These are phyloP conservation scores for Elgonia sp. DNA, from an alignment of 2,888 invertebrate species.

Conservation along the genomic window DNA sequence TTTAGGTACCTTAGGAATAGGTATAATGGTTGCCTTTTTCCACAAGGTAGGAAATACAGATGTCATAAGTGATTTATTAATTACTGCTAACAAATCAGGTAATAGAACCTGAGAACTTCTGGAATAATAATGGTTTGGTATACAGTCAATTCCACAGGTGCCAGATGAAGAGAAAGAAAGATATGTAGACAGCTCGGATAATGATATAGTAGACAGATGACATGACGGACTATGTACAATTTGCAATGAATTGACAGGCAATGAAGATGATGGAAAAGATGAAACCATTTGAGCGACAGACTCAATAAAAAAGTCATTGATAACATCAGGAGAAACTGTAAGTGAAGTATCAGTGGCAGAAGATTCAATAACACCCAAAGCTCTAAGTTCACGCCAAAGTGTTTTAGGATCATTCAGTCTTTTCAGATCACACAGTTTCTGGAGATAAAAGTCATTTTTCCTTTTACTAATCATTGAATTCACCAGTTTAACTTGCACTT, in stretches of 20 bases:
- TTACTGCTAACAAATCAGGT: background rate
- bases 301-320: background rate
- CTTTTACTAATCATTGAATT: background rate
- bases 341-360: background rate
- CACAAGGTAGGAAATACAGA: background rate
- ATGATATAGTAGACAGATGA: background rate
- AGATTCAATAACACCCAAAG: background rate
- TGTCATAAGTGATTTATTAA: background rate
- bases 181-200: too few species aligned
- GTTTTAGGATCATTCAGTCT: too few species aligned
- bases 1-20: constrained; percentile 1
- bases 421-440: background rate
- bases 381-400: too few species aligned
- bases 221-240: background rate
- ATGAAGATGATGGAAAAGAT: background rate
- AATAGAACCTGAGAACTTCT: too few species aligned
- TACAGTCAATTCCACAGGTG: too few species aligned
- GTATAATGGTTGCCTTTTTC: background rate
- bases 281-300: background rate
- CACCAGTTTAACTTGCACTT: background rate
- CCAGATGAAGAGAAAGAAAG: too few species aligned
- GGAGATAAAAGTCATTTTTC: background rate
- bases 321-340: background rate
- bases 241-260: too few species aligned
- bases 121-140: too few species aligned